Evolutionary conservation across 2,797 vertebrate species (phyloP), one percentile per base, ranked within the genome.

Genomic region (Bucorvus abyssinicus): DNA sequence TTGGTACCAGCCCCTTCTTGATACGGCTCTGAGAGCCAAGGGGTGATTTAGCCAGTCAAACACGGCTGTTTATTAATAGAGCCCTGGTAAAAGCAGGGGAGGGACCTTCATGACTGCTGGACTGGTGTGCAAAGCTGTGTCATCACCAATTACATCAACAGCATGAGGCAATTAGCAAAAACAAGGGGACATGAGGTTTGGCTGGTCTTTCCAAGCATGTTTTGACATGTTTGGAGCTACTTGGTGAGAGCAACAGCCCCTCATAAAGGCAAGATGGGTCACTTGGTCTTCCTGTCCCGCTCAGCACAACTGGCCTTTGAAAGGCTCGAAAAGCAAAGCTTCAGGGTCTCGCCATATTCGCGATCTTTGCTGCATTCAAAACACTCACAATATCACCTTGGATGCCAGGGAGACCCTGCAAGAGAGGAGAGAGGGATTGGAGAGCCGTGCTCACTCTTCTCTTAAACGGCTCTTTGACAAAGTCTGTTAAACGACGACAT

Each of bases 301-400:
- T 73, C 38, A 68, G 50, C 0, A 2, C 8, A 20, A 47, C 11
- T 30, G 42, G 36, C 63, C 34, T 65, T 70, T 55, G 52, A 49
- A 68, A 84, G 32, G 29, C n/a, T 74, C 38, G 21, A n/a, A 64
- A 69, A 59, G 13, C 17, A 79, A 44, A 53, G 34, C 17, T 30
- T 64, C 42, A 55, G 12, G 14, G 21, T 59, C n/a, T 29, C 3
- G 5, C 12, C 45, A 21, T 38, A 42, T 9, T 20, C 21, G 30
- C 12, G 29, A 50, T 5, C n/a, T 60, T 59, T 78, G 19, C 9
- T 76, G 74, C 23, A 34, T 73, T 29, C 32, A 12, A 15, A 80
- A 88, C 77, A 97, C 98, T 98, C 96, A 99, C 98, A 87, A 42
- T 84, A 50, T 98, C 98, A 16, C 98, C 99, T 82, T 98, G 91